Conservation (phyloP, 2,113 vertebrate genomes). For the Ornithorhynchus anatinus region DNA sequence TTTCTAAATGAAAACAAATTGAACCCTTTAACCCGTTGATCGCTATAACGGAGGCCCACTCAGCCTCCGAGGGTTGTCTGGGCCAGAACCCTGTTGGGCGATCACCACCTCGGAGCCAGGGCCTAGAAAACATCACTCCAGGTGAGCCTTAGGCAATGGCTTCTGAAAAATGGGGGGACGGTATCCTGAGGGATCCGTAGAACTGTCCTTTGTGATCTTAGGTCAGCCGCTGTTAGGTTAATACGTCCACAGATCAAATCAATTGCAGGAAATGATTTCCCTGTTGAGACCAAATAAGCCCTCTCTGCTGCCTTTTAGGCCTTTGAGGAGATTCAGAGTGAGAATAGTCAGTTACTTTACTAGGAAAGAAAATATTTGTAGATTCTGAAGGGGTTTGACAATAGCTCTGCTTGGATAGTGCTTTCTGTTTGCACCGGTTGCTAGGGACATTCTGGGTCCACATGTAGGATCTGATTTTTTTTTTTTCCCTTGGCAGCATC, state of each 20-base stretch:
- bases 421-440: not conserved
- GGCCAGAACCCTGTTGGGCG: too few relatives aligned
- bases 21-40: too few relatives aligned
- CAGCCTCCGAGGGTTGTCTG: too few relatives aligned
- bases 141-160: too few relatives aligned
- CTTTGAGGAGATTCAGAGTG: not conserved
- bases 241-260: slow-evolving; percentile 4
- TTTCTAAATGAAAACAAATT: too few relatives aligned
- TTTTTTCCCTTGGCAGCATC: not conserved
- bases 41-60: too few relatives aligned
- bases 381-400: not conserved
- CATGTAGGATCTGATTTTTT: slow-evolving; percentile 22
- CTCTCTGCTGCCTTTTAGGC: not conserved
- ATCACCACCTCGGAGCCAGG: too few relatives aligned
- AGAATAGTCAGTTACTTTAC: not conserved
- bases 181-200: not conserved
- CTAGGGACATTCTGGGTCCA: not conserved
- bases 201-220: not conserved
- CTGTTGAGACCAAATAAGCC: not conserved
- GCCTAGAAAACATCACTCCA: too few relatives aligned
- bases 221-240: not conserved
- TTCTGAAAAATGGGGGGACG: not conserved
- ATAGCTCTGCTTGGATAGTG: slow-evolving; percentile 15
- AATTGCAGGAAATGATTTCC: slow-evolving; percentile 21
- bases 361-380: not conserved